These are phyloP conservation scores for Pinctada fucata DNA, from an alignment of 2,888 invertebrate species.

Conservation along the genomic window DNA sequence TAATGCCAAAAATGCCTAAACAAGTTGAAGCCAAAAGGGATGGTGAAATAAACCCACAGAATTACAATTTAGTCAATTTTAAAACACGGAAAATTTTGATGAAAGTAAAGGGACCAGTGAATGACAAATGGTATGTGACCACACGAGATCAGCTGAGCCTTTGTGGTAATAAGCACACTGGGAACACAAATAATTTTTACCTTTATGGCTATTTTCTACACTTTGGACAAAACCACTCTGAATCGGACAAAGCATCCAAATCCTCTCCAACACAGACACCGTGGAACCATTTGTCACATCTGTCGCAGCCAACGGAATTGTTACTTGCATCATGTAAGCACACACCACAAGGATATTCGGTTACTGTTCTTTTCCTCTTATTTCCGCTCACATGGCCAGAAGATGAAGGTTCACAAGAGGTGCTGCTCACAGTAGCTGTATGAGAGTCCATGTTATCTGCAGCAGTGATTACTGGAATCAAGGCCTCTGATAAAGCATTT, in stretches of 20 bases:
- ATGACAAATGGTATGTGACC: too few relatives aligned
- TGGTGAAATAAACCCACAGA: too few relatives aligned
- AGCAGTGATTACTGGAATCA: background rate
- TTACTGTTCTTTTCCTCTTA: slow-evolving; percentile 4
- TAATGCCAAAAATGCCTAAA: too few relatives aligned
- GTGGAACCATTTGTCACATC: slow-evolving; percentile 25
- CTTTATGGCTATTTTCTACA: too few relatives aligned
- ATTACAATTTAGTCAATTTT: too few relatives aligned
- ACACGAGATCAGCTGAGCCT: too few relatives aligned
- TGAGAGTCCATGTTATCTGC: background rate
- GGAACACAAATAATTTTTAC: too few relatives aligned
- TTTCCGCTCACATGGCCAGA: background rate
- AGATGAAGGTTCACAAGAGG: too few relatives aligned
- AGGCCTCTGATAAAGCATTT: background rate
- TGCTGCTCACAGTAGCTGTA: background rate
- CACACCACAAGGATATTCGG: slow-evolving; percentile 19
- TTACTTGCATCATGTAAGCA: slow-evolving; percentile 1
- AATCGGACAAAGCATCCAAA: slow-evolving; percentile 9
- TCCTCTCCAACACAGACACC: slow-evolving; percentile 14
- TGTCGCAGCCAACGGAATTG: slow-evolving; percentile 23
- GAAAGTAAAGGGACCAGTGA: too few relatives aligned
- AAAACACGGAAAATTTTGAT: too few relatives aligned
- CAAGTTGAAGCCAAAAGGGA: too few relatives aligned
- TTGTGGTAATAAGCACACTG: too few relatives aligned
- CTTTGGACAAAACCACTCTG: slow-evolving; percentile 19